Evolutionary conservation across 2,888 invertebrate genomes (phyloP).

Genomic region (Empis livida): DNA sequence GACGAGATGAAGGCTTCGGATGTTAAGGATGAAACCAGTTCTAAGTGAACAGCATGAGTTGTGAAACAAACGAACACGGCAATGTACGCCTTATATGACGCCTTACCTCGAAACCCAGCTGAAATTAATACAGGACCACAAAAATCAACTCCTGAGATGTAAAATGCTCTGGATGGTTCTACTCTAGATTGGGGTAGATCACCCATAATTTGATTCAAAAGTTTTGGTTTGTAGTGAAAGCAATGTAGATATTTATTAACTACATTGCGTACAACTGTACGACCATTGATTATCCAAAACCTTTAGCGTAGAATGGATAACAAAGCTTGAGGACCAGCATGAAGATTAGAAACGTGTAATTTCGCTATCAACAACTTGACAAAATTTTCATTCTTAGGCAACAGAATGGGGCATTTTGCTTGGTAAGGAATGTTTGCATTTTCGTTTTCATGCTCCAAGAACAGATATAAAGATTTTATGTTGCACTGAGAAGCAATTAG

Average conservation of each 20-base stretch:
- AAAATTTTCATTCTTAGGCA: neutral
- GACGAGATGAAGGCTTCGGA: slow-evolving; percentile 10
- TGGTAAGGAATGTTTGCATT: neutral
- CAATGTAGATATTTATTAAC: slow-evolving; percentile 9
- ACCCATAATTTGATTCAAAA: slow-evolving; percentile 12
- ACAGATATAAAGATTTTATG: neutral
- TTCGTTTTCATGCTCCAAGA: neutral
- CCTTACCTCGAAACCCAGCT: slow-evolving; percentile 1
- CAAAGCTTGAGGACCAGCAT: neutral
- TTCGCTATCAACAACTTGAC: neutral
- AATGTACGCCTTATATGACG: slow-evolving; percentile 8
- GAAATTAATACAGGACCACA: slow-evolving; percentile 6
- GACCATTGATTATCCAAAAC: slow-evolving; percentile 6
- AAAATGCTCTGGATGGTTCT: slow-evolving; percentile 5
- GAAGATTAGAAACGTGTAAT: neutral
- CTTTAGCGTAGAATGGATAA: neutral
- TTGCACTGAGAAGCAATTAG: neutral
- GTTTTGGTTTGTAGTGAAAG: slow-evolving; percentile 9
- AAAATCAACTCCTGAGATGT: slow-evolving; percentile 8
- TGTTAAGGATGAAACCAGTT: slow-evolving; percentile 12
- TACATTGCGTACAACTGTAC: slow-evolving; percentile 6
- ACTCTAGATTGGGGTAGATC: slow-evolving; percentile 10
- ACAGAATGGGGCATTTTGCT: neutral
- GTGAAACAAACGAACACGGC: slow-evolving; percentile 11
- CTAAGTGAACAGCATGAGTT: slow-evolving; percentile 12